Evolutionary conservation across 2,797 vertebrate genomes (phyloP), one percentile per base, ranked within the genome.

Genomic region (Chloroceryle inda): DNA sequence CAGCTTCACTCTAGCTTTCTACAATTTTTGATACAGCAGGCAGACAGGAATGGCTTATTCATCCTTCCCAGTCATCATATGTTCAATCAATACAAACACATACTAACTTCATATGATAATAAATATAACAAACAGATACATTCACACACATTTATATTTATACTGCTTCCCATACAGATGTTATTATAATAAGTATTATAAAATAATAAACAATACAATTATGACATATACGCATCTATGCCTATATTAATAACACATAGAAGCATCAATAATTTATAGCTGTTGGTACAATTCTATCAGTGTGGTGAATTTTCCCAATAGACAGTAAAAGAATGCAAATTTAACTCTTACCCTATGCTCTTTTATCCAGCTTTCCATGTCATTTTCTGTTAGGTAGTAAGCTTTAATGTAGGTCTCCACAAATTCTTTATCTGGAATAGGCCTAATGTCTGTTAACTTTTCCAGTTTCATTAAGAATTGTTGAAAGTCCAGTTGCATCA

Each of bases 391-490:
- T 80, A 99, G 97, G 97, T 99, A 99, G 92, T 99, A 99, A 22
- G 99, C 99, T 96, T 99, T 99, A 97, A 99, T 99, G 95, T 99
- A 99, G 52, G 99, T 99, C 97, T 99, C 99, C n/a, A 99, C 99
- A 97, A 99, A 99, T 97, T 99, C 99, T 91, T 99, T 99, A 97
- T 99, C 99, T 2, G 99, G 99, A 97, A 99, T 99, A 58, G 99
- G 99, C n/a, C 99, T 98, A 94, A 99, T 99, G 97, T 99, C 99
- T 14, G 99, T 99, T 95, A 99, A 98, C 95, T 99, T 99, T 97
- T 99, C 99, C 94, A 99, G 98, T 97, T 99, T 99, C 99, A 99
- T 99, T 92, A 99, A 98, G 97, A 99, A 99, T 97, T 99, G 99
- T 63, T 99, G 99, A 94, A 99, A 99, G 96, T 99, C 99, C 97